phyloP scores from a whole-genome alignment of 2,797 vertebrate species.

The Paedocypris micromegethes region DNA sequence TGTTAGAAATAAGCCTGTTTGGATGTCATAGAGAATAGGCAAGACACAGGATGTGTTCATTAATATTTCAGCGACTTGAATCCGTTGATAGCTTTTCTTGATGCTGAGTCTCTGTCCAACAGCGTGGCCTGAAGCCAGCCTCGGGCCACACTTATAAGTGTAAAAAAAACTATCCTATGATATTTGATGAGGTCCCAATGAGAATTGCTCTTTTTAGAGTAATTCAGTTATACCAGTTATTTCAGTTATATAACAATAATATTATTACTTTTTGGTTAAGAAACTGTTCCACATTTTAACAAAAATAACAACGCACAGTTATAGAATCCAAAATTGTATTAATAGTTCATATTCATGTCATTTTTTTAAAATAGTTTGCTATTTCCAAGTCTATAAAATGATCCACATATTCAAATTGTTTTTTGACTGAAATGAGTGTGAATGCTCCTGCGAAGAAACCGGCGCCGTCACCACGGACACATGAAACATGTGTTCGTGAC shows the following conservation, averaged over 20 bases:
- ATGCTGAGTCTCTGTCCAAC: constrained; percentile 4
- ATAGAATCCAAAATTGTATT: background rate
- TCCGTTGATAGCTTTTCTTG: constrained; percentile 11
- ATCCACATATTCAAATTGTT: background rate
- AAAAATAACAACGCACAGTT: too few species aligned
- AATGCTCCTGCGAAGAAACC: constrained; percentile 14
- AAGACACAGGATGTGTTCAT: constrained; percentile 21
- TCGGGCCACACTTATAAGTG: too few species aligned
- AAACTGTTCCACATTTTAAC: too few species aligned
- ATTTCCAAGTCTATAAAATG: too few species aligned
- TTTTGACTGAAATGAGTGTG: constrained; percentile 10
- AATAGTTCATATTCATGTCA: background rate
- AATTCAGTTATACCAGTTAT: too few species aligned
- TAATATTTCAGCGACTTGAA: constrained; percentile 27
- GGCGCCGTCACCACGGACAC: constrained; percentile 25
- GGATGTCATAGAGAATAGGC: constrained; percentile 10
- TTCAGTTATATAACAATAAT: too few species aligned
- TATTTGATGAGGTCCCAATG: too few species aligned
- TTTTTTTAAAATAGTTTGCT: background rate
- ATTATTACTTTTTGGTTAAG: too few species aligned
- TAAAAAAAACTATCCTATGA: too few species aligned
- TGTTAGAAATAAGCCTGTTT: background rate
- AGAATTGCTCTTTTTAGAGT: too few species aligned
- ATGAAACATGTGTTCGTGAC: constrained; percentile 37
- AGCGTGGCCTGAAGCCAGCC: background rate